These are phyloP conservation scores for Pseudomyrmex pallidus DNA, from an alignment of 1,140 invertebrate genomes.

Conservation along the genomic window DNA sequence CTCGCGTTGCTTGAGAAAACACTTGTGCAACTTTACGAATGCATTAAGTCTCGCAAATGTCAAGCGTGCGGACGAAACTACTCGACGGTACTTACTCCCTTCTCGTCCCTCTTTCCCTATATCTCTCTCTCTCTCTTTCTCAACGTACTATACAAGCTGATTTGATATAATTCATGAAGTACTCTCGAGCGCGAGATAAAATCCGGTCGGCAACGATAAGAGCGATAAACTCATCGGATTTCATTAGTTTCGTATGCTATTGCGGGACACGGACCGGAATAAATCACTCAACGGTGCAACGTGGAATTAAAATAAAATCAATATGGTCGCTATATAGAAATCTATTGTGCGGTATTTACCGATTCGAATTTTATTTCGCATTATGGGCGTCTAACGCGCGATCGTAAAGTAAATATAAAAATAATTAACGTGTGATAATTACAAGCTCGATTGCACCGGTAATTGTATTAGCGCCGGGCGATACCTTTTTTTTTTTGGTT, in stretches of 20 bases:
- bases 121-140: neutral
- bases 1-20: slow-evolving; percentile 17
- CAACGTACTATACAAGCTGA: slow-evolving; percentile 21
- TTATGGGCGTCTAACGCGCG: neutral
- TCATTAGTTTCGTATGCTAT: slow-evolving; percentile 61
- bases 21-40: slow-evolving; percentile 45
- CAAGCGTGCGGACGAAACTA: slow-evolving; percentile 19
- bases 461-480: neutral
- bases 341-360: slow-evolving; percentile 30
- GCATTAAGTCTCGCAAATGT: slow-evolving; percentile 34
- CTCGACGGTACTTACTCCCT: neutral
- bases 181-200: slow-evolving; percentile 59
- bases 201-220: slow-evolving; percentile 61
- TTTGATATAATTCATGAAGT: slow-evolving; percentile 55
- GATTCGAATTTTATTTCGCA: slow-evolving; percentile 43
- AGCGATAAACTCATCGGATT: slow-evolving; percentile 66
- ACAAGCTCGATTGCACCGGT: neutral
- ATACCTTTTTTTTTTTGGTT: slow-evolving; percentile 8
- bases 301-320: slow-evolving; percentile 63
- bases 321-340: slow-evolving; percentile 37
- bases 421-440: slow-evolving; percentile 2
- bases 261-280: slow-evolving; percentile 49
- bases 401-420: neutral
- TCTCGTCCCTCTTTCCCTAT: too few species aligned
- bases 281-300: slow-evolving; percentile 48